Base-by-base conservation (phyloP, 2,113 vertebrate species). In the Myotis davidii region DNA sequence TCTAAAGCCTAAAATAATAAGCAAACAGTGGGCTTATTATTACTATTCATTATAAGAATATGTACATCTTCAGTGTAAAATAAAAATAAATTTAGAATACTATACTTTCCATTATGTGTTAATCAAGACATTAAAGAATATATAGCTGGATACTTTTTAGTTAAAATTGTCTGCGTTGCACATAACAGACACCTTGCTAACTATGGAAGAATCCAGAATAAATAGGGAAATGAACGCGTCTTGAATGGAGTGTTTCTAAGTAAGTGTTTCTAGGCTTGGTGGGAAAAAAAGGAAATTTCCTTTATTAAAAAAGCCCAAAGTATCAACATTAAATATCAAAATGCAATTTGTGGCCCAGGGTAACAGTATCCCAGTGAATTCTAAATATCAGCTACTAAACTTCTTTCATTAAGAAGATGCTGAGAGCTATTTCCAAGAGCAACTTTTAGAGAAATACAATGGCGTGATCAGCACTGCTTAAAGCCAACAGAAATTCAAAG, bases 31-130 rank as follows among this genome's bases (percentile, higher is more conserved):
- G 14, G 13, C 37, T 83, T 88, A 59, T 50, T 88, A 76, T 79
- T 84, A 92, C 61, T 94, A n/a, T 81, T 96, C 10, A 34, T 94
- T 85, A 77, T 50, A 39, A 87, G 77, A 85, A 72, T 29, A 61
- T 73, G 77, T 64, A 70, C 11, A 3, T 88, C 48, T 90, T 81
- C 32, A 74, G 29, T 88, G 10, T 74, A 73, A 85, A 87, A 59
- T 70, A 78, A 86, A 92, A 92, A 69, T 61, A 81, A 65, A 76
- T 87, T 85, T 92, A 56, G 17, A 83, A 81, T 50, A 37, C 59
- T 78, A 77, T 82, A 61, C 3, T 0, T 78, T 42, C 65, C 42
- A 76, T 91, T 61, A 48, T 86, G 65, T 52, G 27, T 67, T 76
- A 67, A 79, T 77, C 21, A 90, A 94, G 18, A 92, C 48, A 17